These are phyloP conservation scores for Cebus imitator DNA, from an alignment of 2,113 vertebrate species.

Conservation along the genomic window DNA sequence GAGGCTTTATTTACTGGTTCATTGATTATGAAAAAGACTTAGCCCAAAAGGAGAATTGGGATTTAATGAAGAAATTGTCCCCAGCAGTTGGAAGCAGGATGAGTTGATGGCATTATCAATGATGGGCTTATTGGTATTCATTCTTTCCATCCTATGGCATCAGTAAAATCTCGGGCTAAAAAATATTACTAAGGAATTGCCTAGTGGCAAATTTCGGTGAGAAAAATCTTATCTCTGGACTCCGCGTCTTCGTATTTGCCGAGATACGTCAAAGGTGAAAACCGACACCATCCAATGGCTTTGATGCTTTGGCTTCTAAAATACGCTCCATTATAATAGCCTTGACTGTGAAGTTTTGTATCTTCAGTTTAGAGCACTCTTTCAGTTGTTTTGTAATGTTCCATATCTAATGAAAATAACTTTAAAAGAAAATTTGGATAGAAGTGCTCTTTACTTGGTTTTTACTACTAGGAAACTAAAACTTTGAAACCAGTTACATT, in stretches of 20 bases:
- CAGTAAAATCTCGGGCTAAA: background rate
- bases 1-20: slow-evolving; percentile 53
- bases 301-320: background rate
- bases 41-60: background rate
- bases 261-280: background rate
- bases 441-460: background rate
- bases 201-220: background rate
- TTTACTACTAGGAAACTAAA: background rate
- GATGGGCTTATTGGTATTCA: background rate
- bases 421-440: background rate
- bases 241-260: background rate
- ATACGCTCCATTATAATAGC: background rate
- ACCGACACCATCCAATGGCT: background rate
- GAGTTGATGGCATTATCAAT: background rate
- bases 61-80: slow-evolving; percentile 24
- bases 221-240: background rate
- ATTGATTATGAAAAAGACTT: slow-evolving; percentile 61
- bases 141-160: background rate
- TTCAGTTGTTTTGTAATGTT: background rate
- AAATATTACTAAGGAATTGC: background rate
- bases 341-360: background rate
- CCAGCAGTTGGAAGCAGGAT: background rate
- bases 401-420: background rate
- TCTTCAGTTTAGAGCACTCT: background rate
- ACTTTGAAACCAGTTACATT: background rate